These are phyloP conservation scores for Mormyrus lacerda DNA, from an alignment of 2,113 vertebrate genomes.

Conservation along the genomic window DNA sequence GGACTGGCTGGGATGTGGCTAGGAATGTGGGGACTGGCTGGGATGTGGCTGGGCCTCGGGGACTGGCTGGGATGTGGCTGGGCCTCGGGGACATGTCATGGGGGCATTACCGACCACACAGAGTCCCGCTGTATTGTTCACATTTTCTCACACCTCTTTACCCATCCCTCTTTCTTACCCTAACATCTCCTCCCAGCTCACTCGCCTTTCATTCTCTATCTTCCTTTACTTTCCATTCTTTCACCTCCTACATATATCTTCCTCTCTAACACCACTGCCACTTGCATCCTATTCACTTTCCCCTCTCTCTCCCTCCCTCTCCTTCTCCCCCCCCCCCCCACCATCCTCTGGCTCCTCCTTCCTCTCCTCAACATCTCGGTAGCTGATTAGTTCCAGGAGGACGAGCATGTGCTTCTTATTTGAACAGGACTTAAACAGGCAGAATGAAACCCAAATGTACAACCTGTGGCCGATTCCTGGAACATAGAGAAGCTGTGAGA, in stretches of 20 bases:
- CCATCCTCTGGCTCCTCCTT: conserved; percentile 11
- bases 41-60: neutral
- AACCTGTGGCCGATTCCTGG: conserved; percentile 29
- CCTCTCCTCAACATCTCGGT: conserved; percentile 19
- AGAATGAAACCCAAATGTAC: conserved; percentile 46
- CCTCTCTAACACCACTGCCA: neutral
- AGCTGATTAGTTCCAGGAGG: conserved; percentile 41
- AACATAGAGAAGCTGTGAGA: neutral
- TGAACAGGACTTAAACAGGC: conserved; percentile 34
- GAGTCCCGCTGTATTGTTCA: neutral
- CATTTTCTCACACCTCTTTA: neutral
- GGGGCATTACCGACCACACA: neutral
- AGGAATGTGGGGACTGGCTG: neutral
- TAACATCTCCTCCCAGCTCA: neutral
- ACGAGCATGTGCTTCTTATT: conserved; percentile 47
- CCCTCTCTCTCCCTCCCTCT: neutral
- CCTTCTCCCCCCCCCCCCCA: neutral
- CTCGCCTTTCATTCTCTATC: neutral
- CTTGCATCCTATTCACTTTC: neutral
- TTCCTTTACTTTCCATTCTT: neutral
- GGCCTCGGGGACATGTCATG: neutral
- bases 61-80: neutral
- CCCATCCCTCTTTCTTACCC: neutral
- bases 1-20: too few species aligned
- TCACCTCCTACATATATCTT: neutral